Evolutionary conservation across 2,888 invertebrate species (phyloP).

Genomic region (Lithophane socia): DNA sequence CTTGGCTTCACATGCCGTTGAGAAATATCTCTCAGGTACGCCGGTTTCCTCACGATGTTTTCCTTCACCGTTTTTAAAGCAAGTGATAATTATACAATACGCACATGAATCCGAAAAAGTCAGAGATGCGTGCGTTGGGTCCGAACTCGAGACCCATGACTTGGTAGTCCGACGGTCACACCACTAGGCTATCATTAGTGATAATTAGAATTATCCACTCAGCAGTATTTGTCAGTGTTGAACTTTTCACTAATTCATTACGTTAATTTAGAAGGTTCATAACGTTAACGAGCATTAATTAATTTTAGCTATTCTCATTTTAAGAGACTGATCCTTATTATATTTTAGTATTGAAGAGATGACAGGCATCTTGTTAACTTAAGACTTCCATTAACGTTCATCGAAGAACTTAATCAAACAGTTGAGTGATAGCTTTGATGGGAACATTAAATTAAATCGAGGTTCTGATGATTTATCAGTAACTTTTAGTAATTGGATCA

Average conservation of each 20-base stretch:
- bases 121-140: too few relatives aligned
- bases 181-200: background rate
- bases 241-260: background rate
- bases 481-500: background rate
- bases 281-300: slow-evolving; percentile 13
- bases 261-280: background rate
- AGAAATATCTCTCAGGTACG: too few relatives aligned
- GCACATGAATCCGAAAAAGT: too few relatives aligned
- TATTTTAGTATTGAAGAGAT: slow-evolving; percentile 12
- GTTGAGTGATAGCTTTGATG: slow-evolving; percentile 2
- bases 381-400: slow-evolving; percentile 6
- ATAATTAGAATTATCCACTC: background rate
- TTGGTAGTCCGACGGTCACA: too few relatives aligned
- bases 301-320: background rate
- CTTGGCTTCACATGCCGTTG: too few relatives aligned
- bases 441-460: background rate
- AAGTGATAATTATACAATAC: too few relatives aligned
- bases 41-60: too few relatives aligned
- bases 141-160: too few relatives aligned
- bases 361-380: slow-evolving; percentile 15
- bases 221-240: background rate
- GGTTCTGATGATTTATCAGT: background rate
- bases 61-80: too few relatives aligned
- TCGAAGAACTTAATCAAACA: slow-evolving; percentile 1
- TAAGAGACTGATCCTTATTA: slow-evolving; percentile 9